phyloP scores from a whole-genome alignment of 2,888 invertebrate species.

The Oxyscelio sp. region DNA sequence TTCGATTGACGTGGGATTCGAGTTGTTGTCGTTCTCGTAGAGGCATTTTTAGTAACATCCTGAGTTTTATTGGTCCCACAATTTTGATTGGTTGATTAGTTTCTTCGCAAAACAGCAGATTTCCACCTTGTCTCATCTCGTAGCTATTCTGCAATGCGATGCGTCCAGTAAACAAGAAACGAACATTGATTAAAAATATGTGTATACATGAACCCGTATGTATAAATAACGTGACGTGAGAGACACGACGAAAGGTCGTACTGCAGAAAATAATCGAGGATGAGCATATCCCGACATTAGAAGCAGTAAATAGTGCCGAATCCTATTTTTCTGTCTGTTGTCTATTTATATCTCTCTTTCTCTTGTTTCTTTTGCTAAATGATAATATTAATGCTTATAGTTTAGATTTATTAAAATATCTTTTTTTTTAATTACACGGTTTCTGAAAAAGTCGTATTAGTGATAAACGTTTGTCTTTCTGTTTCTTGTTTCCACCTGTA shows the following conservation, averaged over 20 bases:
- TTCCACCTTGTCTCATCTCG: conserved; percentile 60
- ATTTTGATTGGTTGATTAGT: conserved; percentile 62
- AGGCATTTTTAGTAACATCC: conserved; percentile 36
- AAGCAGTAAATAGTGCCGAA: conserved; percentile 53
- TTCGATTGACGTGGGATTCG: not conserved
- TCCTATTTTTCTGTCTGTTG: conserved; percentile 61
- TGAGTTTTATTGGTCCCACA: conserved; percentile 52
- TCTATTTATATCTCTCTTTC: conserved; percentile 32
- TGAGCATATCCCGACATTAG: conserved; percentile 60
- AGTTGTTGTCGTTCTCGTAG: conserved; percentile 31
- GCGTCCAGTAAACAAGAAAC: conserved; percentile 13
- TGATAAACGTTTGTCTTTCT: conserved; percentile 31
- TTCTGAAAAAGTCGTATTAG: not conserved
- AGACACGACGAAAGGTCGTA: conserved; percentile 33
- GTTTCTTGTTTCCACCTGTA: conserved; percentile 82
- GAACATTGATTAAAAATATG: conserved; percentile 1
- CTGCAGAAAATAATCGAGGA: conserved; percentile 67
- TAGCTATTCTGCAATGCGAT: conserved; percentile 68
- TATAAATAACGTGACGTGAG: not conserved
- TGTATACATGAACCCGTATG: too few relatives aligned
- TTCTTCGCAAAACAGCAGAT: conserved; percentile 37
- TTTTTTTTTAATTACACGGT: conserved; percentile 12
- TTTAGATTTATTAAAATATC: conserved; percentile 11
- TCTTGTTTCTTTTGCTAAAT: conserved; percentile 63
- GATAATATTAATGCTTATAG: conserved; percentile 15